phyloP scores from a whole-genome alignment of 2,888 invertebrate genomes.

The Cosmia pyralina region DNA sequence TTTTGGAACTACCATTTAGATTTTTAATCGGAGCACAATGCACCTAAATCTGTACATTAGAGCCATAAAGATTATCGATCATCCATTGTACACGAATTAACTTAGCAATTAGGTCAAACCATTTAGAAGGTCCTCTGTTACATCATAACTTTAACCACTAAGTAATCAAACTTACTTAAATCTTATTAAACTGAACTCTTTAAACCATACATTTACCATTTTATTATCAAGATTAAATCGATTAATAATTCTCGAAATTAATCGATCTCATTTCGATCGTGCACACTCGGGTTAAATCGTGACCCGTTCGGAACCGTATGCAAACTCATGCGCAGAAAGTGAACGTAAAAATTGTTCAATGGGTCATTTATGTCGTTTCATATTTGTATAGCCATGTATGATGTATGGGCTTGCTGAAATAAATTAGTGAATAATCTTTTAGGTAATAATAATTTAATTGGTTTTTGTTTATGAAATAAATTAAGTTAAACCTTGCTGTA shows the following conservation, averaged over 20 bases:
- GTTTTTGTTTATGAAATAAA: background rate
- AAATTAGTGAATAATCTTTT: constrained; percentile 13
- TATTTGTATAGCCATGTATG: constrained; percentile 14
- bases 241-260: constrained; percentile 51
- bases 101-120: constrained; percentile 22
- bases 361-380: constrained; percentile 42
- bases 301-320: constrained; percentile 47
- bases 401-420: constrained; percentile 41
- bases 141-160: constrained; percentile 6
- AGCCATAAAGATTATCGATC: constrained; percentile 18
- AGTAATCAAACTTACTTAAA: constrained; percentile 4
- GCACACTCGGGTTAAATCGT: constrained; percentile 53
- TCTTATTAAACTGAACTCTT: constrained; percentile 1
- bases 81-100: constrained; percentile 22
- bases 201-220: constrained; percentile 8
- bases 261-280: constrained; percentile 56
- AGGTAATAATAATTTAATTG: constrained; percentile 2
- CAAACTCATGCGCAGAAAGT: constrained; percentile 58
- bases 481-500: background rate
- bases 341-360: constrained; percentile 60
- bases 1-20: background rate
- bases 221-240: constrained; percentile 36
- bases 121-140: constrained; percentile 13
- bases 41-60: constrained; percentile 22
- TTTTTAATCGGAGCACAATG: constrained; percentile 2